Conservation (phyloP, 1,140 invertebrate genomes). For the Drosophila jambulina region DNA sequence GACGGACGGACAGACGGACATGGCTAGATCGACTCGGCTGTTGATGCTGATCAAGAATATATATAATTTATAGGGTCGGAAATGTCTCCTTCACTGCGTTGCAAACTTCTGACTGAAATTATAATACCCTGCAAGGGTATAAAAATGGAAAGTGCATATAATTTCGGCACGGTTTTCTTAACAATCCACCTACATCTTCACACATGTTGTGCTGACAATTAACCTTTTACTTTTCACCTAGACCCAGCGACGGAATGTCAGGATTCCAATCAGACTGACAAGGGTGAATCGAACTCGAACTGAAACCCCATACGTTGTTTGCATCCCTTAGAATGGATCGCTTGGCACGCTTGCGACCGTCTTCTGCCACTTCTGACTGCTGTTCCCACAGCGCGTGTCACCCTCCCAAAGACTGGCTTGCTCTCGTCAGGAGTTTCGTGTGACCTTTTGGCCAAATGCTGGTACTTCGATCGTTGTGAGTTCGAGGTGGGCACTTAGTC, state of each 20-base stretch:
- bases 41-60: too few relatives aligned
- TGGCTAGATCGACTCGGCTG: too few relatives aligned
- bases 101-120: too few relatives aligned
- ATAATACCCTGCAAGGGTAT: too few relatives aligned
- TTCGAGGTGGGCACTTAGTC: conserved; percentile 30
- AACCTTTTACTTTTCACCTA: conserved; percentile 22
- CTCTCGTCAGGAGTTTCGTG: conserved; percentile 28
- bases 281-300: conserved; percentile 34
- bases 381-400: conserved; percentile 65
- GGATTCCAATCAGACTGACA: conserved; percentile 59
- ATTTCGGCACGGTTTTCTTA: neutral
- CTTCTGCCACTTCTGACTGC: conserved; percentile 15
- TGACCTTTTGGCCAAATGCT: conserved; percentile 80
- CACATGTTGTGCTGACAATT: conserved; percentile 57
- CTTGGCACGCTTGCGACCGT: conserved; percentile 57
- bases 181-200: conserved; percentile 54
- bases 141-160: neutral
- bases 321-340: conserved; percentile 47
- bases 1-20: too few relatives aligned
- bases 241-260: conserved; percentile 17
- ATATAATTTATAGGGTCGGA: too few relatives aligned
- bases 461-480: conserved; percentile 49
- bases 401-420: conserved; percentile 45
- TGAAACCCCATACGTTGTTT: conserved; percentile 1
- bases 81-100: too few relatives aligned